A percentile compares a stretch with the other conserved stretches of the same genome.
phyloP scores from a whole-genome alignment of 2,113 vertebrate genomes.

The Panurus biarmicus region DNA sequence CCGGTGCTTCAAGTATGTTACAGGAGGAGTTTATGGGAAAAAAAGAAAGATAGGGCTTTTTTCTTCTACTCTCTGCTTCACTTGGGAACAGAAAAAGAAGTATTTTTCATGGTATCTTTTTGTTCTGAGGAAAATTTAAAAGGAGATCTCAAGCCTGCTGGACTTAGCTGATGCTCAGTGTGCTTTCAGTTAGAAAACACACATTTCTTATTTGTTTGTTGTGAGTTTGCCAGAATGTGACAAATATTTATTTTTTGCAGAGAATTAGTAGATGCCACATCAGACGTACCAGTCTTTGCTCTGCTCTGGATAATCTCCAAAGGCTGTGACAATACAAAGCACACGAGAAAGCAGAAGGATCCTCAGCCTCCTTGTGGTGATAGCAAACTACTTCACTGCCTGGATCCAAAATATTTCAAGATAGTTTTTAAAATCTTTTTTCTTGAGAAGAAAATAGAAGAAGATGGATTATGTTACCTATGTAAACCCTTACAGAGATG shows the following conservation, averaged over 20 bases:
- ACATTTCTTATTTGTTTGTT: neutral
- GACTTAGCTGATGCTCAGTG: neutral
- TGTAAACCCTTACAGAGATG: neutral
- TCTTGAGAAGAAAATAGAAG: neutral
- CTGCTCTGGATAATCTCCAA: neutral
- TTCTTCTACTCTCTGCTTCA: neutral
- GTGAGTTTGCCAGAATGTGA: neutral
- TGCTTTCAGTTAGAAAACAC: neutral
- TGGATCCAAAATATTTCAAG: neutral
- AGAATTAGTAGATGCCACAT: neutral
- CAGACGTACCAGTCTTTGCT: neutral
- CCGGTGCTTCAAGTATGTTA: neutral
- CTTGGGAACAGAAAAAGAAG: neutral
- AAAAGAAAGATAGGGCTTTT: neutral
- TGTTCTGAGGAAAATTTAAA: neutral
- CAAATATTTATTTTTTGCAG: neutral
- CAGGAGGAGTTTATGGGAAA: neutral
- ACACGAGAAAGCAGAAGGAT: neutral
- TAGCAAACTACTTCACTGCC: neutral
- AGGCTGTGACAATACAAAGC: neutral
- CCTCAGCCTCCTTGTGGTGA: conserved; percentile 12
- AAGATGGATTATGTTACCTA: neutral
- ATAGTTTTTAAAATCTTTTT: neutral
- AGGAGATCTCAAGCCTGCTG: neutral
- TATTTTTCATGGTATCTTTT: neutral